A percentile compares a stretch with the other conserved stretches of the same genome.
These are phyloP conservation scores for Salvelinus fontinalis DNA, from an alignment of 2,113 vertebrate genomes.

Conservation along the genomic window DNA sequence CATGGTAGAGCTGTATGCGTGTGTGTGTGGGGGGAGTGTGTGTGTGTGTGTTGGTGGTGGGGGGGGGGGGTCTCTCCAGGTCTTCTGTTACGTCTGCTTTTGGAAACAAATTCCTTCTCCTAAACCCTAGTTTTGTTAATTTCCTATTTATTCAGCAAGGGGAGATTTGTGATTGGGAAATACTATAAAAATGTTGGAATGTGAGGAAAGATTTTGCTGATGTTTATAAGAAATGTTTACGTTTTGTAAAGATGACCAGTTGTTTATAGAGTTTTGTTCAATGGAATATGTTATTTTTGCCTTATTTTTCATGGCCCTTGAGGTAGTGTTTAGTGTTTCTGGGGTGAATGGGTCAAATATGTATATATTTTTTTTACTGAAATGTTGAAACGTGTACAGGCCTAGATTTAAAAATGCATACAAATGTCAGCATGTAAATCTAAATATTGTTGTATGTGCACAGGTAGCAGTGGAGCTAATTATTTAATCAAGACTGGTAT, in stretches of 20 bases:
- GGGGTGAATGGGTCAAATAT: neutral
- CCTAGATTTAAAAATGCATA: neutral
- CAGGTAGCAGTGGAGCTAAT: neutral
- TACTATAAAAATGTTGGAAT: neutral
- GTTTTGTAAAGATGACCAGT: constrained; percentile 34
- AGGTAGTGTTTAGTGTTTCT: neutral
- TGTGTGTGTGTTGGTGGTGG: neutral
- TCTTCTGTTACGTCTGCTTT: constrained; percentile 13
- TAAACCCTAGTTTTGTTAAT: neutral
- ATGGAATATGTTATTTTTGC: constrained; percentile 23
- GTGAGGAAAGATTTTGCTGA: constrained; percentile 49
- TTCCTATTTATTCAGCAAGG: constrained; percentile 1
- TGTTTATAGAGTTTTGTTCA: neutral
- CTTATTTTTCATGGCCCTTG: constrained; percentile 41
- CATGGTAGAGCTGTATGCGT: neutral
- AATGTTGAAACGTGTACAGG: neutral
- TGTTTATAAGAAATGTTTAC: constrained; percentile 57
- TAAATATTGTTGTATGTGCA: neutral
- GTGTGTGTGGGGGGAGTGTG: neutral
- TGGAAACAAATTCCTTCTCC: constrained; percentile 4
- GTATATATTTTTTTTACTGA: neutral
- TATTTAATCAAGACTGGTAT: neutral
- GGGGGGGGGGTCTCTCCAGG: neutral
- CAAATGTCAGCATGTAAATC: neutral
- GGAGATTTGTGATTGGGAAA: constrained; percentile 21